phyloP scores from a whole-genome alignment of 2,113 vertebrate species.

The Taxidea taxus region DNA sequence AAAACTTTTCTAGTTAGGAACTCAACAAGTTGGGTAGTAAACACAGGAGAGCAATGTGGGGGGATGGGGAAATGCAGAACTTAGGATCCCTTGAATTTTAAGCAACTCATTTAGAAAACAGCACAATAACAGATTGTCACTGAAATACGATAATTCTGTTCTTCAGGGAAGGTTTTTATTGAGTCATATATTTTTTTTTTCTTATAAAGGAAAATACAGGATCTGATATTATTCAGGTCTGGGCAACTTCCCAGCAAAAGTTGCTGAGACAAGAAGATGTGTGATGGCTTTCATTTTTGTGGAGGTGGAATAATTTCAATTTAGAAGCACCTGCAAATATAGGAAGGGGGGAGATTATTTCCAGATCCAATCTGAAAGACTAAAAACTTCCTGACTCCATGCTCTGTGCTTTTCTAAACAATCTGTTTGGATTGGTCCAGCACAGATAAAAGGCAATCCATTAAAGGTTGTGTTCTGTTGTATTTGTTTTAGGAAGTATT shows the following conservation, averaged over 20 bases:
- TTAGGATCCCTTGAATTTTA: conserved; percentile 21
- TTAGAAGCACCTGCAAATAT: conserved; percentile 39
- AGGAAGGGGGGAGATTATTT: background rate
- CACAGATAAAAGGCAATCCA: background rate
- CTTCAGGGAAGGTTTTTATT: conserved; percentile 51
- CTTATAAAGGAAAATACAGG: conserved; percentile 33
- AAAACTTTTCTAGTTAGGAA: background rate
- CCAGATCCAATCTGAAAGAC: conserved; percentile 4
- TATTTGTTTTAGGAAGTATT: background rate
- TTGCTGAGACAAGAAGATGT: conserved; percentile 55
- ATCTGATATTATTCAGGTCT: conserved; percentile 42
- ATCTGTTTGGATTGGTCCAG: background rate
- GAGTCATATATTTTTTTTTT: background rate
- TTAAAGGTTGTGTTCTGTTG: background rate
- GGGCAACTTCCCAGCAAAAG: conserved; percentile 48
- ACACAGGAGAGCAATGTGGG: background rate
- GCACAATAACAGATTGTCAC: background rate
- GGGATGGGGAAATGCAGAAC: background rate
- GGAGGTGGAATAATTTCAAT: conserved; percentile 39
- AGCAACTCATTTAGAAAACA: conserved; percentile 34
- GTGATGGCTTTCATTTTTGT: conserved; percentile 45
- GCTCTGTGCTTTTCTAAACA: background rate
- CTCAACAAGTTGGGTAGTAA: background rate
- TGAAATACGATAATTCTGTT: conserved; percentile 25
- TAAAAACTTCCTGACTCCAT: background rate